These are phyloP conservation scores for Sepiola atlantica DNA, from an alignment of 2,888 invertebrate genomes.

Conservation along the genomic window DNA sequence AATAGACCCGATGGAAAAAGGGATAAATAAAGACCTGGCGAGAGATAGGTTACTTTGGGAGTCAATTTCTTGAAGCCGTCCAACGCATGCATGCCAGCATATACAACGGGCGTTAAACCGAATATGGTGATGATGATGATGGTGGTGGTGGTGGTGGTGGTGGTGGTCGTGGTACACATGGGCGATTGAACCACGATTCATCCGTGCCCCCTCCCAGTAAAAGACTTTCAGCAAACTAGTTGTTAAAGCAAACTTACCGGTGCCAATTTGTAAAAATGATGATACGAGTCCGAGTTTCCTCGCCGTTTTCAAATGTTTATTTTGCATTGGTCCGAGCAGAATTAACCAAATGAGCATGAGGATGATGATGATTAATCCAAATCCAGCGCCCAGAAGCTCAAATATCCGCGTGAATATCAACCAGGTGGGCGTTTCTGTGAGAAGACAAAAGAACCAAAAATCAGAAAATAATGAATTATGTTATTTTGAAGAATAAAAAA, in stretches of 20 bases:
- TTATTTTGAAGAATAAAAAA: too few relatives aligned
- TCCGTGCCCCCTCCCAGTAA: neutral
- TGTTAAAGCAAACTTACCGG: neutral
- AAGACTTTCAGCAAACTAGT: neutral
- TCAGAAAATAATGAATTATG: neutral
- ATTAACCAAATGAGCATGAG: constrained; percentile 38
- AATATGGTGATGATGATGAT: neutral
- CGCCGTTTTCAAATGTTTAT: neutral
- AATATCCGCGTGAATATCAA: constrained; percentile 39
- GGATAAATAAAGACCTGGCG: too few relatives aligned
- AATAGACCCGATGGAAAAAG: too few relatives aligned
- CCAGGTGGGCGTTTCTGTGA: constrained; percentile 33
- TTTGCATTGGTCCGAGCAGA: neutral
- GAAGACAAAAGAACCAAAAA: neutral
- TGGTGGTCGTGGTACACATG: neutral
- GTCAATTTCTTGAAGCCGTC: too few relatives aligned
- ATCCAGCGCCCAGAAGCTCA: constrained; percentile 37
- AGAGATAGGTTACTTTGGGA: too few relatives aligned
- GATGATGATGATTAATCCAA: neutral
- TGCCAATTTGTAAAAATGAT: neutral
- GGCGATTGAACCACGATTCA: neutral
- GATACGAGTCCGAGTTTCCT: constrained; percentile 32
- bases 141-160: too few relatives aligned
- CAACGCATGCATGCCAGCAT: too few relatives aligned
- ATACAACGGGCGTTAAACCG: too few relatives aligned